phyloP scores from a whole-genome alignment of 2,888 invertebrate species.

The Cordylochernes scorpioides region DNA sequence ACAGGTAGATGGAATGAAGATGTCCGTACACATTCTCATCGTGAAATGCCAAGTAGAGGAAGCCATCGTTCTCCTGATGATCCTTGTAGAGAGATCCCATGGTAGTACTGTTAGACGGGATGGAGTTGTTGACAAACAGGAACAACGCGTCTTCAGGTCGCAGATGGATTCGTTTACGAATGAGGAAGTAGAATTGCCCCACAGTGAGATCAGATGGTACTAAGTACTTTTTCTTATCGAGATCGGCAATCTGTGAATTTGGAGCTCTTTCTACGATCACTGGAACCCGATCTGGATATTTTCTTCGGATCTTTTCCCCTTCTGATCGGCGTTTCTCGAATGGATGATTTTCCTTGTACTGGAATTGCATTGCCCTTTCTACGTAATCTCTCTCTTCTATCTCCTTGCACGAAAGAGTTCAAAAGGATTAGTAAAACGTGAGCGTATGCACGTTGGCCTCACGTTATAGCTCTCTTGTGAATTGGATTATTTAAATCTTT shows the following conservation, averaged over 20 bases:
- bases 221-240: slow-evolving; percentile 89
- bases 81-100: slow-evolving; percentile 83
- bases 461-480: no score
- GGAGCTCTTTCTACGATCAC: slow-evolving; percentile 91
- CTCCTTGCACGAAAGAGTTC: no score
- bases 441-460: no score
- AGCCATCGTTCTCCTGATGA: not conserved
- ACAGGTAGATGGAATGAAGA: no score
- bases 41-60: not conserved
- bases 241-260: slow-evolving; percentile 69
- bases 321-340: slow-evolving; percentile 86
- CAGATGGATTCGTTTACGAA: slow-evolving; percentile 77
- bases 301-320: slow-evolving; percentile 77
- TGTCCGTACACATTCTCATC: slow-evolving; percentile 1
- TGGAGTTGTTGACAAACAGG: slow-evolving; percentile 90
- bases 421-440: no score
- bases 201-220: slow-evolving; percentile 86
- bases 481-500: no score
- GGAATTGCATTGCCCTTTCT: slow-evolving; percentile 89
- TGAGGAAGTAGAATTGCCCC: slow-evolving; percentile 87
- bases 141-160: slow-evolving; percentile 84
- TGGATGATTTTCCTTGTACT: slow-evolving; percentile 85
- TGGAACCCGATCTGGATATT: slow-evolving; percentile 86
- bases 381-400: no score
- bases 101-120: slow-evolving; percentile 82